Evolutionary conservation across 2,888 invertebrate species (phyloP).

Genomic region (Bedellia somnulentella): DNA sequence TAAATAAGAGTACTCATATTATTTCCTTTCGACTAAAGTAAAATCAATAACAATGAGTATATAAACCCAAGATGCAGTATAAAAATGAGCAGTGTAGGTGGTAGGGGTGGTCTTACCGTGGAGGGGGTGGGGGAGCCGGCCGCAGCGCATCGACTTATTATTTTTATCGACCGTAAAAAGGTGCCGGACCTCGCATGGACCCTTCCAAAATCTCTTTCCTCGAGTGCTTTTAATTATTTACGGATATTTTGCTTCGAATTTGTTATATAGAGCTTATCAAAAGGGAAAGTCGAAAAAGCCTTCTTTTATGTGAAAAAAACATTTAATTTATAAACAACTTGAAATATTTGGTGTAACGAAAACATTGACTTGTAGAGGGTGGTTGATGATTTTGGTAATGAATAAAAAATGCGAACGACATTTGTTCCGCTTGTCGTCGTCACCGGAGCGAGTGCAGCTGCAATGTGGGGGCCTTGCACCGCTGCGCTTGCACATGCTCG

Average conservation of each 20-base stretch:
- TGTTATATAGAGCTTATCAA: too few relatives aligned
- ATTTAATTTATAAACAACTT: too few relatives aligned
- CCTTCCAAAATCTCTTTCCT: constrained; percentile 35
- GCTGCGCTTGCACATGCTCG: background rate
- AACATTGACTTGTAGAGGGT: too few relatives aligned
- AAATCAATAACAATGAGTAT: too few relatives aligned
- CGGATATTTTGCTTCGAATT: constrained; percentile 46
- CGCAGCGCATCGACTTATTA: constrained; percentile 36
- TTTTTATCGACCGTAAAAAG: constrained; percentile 57
- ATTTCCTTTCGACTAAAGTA: too few relatives aligned
- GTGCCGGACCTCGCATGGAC: constrained; percentile 40
- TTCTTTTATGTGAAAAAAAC: too few relatives aligned
- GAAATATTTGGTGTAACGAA: too few relatives aligned
- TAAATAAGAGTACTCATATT: too few relatives aligned
- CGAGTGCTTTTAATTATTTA: constrained; percentile 47
- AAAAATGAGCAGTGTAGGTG: too few relatives aligned
- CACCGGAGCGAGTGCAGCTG: constrained; percentile 27
- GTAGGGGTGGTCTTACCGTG: constrained; percentile 15
- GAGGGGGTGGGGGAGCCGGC: constrained; percentile 13
- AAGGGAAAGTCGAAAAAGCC: too few relatives aligned
- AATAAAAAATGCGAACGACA: constrained; percentile 24
- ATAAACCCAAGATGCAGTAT: too few relatives aligned
- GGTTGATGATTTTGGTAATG: too few relatives aligned
- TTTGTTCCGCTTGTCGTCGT: constrained; percentile 40
- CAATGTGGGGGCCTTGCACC: constrained; percentile 11